Evolutionary conservation across 2,113 vertebrate species (phyloP).

Genomic region (Otocyon megalotis): DNA sequence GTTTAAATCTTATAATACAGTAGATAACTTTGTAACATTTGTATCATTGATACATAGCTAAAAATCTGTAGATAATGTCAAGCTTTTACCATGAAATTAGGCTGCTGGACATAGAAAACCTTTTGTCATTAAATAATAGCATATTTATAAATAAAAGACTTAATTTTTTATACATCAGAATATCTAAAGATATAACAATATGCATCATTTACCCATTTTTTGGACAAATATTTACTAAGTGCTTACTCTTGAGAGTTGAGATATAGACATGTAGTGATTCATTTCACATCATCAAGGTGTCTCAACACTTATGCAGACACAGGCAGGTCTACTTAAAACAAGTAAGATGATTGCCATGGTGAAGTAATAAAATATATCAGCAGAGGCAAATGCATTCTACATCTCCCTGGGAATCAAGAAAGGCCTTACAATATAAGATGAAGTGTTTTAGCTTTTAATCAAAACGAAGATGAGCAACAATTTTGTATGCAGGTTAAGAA

Average conservation of each 20-base stretch:
- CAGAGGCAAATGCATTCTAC: neutral
- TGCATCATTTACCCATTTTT: neutral
- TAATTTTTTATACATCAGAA: slow-evolving; percentile 46
- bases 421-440: neutral
- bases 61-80: neutral
- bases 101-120: neutral
- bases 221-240: neutral
- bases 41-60: neutral
- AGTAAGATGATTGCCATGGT: neutral
- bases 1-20: neutral
- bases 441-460: neutral
- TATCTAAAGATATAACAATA: neutral
- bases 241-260: neutral
- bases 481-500: neutral
- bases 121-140: neutral
- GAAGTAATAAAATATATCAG: neutral
- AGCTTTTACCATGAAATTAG: neutral
- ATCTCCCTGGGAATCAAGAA: neutral
- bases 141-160: neutral
- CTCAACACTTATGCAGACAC: neutral
- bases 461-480: neutral
- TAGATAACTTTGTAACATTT: neutral
- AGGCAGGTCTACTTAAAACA: neutral
- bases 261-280: neutral
- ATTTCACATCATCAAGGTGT: neutral